phyloP scores from a whole-genome alignment of 64 coral and sea anemone genomes.

The Montipora foliosa region DNA sequence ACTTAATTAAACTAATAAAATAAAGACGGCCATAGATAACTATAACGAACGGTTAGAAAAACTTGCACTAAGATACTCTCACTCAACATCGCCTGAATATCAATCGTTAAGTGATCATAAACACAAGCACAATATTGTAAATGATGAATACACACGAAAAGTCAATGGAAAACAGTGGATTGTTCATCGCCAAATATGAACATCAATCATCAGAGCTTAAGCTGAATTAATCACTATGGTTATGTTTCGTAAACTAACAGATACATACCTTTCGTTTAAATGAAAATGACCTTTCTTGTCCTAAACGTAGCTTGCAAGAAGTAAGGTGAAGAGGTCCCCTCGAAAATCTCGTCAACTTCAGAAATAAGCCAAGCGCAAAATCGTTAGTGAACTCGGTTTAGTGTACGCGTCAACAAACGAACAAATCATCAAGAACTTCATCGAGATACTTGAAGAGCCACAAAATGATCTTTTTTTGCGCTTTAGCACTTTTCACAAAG shows the following conservation, averaged over 20 bases:
- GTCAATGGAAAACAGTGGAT: constrained; percentile 12
- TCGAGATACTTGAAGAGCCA: neutral
- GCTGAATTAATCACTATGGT: neutral
- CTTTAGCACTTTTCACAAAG: neutral
- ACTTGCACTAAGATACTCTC: neutral
- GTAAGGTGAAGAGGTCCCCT: neutral
- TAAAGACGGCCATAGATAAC: neutral
- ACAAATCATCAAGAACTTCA: neutral
- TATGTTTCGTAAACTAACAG: neutral
- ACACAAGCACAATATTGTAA: neutral
- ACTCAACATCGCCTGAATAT: no score
- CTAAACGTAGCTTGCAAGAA: neutral
- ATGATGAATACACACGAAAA: neutral
- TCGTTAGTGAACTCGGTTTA: neutral
- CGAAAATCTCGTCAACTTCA: neutral
- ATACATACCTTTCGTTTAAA: neutral
- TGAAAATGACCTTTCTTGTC: neutral
- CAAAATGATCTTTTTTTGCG: no score
- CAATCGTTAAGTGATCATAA: neutral
- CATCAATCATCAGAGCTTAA: neutral
- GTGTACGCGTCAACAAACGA: neutral
- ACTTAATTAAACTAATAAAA: neutral
- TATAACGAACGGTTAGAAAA: neutral
- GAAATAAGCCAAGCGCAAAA: neutral
- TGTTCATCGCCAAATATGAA: constrained; percentile 32